Base-by-base conservation (phyloP, 2,113 vertebrate genomes). In the Rutilus rutilus region DNA sequence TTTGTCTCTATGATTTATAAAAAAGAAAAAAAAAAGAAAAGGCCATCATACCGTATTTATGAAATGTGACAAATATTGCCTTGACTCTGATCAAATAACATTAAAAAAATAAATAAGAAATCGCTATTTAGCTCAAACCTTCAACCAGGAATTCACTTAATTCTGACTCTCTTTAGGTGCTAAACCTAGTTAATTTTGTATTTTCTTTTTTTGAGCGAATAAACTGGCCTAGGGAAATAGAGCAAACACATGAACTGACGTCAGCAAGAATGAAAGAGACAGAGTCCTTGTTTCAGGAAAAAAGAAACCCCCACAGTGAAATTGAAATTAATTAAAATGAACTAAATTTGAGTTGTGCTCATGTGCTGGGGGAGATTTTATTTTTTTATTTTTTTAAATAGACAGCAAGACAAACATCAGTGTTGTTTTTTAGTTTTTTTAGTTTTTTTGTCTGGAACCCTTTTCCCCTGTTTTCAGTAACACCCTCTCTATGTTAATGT, bases 401-500 rank as follows among this genome's bases (percentile, higher is more conserved):
- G 39, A 1, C 67, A 23, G 33, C 19, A 71, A 39, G 67, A 23
- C 67, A 71, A 71, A 23, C 8, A 14, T 83, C 50, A 59, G 21
- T 14, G 30, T 33, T 33, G 3, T 33, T 33, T 33, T 33, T 1
- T 45, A n/a, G n/a, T 23, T 42, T 15, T 39, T 15, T 14, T 33
- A 1, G 8, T 42, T 12, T 47, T 25, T 47, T 27, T 62, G 21
- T 6, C 6, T 52, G 15, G 45, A n/a, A 25, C n/a, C 7, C 27
- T 10, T 12, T 30, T 19, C 78, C 52, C 33, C 7, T 80, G 30
- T 82, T 89, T 89, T 76, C 82, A 99, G 98, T 92, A 97, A 99
- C 90, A 25, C 21, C 12, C 21, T 14, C 42, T 75, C 12, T 52
- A 54, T 77, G 4, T 8, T 77, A 9, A 54, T 33, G 1, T 21